Conservation (phyloP, 2,113 vertebrate genomes). For the Barnardius zonarius region DNA sequence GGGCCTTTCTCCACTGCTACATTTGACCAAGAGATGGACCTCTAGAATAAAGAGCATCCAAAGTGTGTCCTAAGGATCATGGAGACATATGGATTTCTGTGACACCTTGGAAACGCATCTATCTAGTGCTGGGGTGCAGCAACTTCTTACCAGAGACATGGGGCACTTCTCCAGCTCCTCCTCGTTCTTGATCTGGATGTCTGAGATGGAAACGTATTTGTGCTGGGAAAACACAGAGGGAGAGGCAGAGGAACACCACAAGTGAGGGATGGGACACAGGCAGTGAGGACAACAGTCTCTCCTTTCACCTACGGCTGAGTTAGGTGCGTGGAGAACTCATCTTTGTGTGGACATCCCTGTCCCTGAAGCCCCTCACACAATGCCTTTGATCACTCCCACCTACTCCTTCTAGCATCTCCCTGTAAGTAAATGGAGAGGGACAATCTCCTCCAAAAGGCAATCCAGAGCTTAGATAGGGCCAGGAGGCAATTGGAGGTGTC, state of each 20-base stretch:
- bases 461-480: neutral
- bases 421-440: neutral
- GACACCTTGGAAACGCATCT: neutral
- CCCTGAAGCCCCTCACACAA: neutral
- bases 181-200: constrained; percentile 93
- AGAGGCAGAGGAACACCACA: neutral
- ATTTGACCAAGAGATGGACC: neutral
- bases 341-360: neutral
- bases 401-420: neutral
- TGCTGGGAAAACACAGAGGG: constrained; percentile 76
- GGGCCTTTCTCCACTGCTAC: neutral
- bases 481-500: neutral
- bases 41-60: neutral
- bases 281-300: neutral
- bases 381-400: neutral
- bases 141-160: constrained; percentile 86
- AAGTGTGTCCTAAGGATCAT: neutral
- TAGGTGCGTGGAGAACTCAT: neutral
- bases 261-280: neutral
- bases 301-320: rapidly evolving
- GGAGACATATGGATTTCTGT: rapidly evolving
- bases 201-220: constrained; percentile 93
- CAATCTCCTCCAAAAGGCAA: neutral
- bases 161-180: constrained; percentile 93
- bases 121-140: neutral